phyloP scores from a whole-genome alignment of 2,113 vertebrate genomes.

The Mohoua ochrocephala region DNA sequence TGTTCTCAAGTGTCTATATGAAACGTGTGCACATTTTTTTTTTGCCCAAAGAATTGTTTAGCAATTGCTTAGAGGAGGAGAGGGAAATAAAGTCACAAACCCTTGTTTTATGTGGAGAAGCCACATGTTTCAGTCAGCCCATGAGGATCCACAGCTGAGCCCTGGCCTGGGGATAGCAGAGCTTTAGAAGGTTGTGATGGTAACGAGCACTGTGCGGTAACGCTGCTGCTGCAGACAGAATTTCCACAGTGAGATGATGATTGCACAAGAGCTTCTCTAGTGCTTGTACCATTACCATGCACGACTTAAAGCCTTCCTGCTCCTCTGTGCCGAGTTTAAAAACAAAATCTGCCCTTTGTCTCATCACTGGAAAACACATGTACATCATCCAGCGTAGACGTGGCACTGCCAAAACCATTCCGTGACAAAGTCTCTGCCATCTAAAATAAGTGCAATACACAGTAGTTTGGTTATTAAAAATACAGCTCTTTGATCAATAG shows the following conservation, averaged over 20 bases:
- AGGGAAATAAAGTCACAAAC: conserved; percentile 20
- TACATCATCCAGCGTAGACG: accelerated
- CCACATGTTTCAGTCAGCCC: not conserved
- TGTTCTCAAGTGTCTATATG: not conserved
- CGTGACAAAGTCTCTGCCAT: not conserved
- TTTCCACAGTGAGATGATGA: not conserved
- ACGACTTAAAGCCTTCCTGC: not conserved
- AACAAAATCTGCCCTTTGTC: not conserved
- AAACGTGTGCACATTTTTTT: not conserved
- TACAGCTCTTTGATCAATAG: not conserved
- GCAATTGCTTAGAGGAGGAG: conserved; percentile 14
- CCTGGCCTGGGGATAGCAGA: not conserved
- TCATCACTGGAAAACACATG: not conserved
- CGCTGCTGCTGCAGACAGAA: not conserved
- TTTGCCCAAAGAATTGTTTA: conserved; percentile 1
- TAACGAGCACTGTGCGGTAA: not conserved
- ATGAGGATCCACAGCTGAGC: not conserved
- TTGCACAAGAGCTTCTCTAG: not conserved
- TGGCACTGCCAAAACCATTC: not conserved
- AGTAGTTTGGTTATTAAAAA: not conserved
- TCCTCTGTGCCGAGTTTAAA: not conserved
- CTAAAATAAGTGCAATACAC: not conserved
- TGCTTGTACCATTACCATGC: not conserved
- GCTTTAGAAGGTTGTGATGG: not conserved
- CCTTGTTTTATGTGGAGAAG: conserved; percentile 23